Evolutionary conservation across 1,140 invertebrate genomes (phyloP), one percentile per base, ranked within the genome.

Genomic region (Zaprionus vittiger): DNA sequence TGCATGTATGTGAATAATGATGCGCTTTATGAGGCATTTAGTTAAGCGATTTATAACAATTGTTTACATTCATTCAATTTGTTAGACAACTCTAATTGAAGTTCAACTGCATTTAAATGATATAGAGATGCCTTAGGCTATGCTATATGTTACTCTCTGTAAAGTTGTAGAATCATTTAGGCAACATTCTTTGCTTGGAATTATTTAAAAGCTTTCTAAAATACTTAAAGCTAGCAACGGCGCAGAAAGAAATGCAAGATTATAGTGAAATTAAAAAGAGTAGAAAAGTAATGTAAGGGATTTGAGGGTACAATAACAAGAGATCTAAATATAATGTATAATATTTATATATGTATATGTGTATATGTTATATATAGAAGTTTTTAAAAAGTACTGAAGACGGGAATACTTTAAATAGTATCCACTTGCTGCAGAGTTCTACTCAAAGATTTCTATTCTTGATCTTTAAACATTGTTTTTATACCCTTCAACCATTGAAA

Each of bases 141-240:
- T 31, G 9, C 31, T n/a, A n/a, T 41, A 41, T 20, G 20, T 22
- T 22, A 49, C 7, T 17, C 44, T 20, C 20, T 17, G 6, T 17
- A 17, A 17, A 17, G n/a, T 47, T 7, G 7, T 11, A 47, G n/a
- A 47, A 47, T 17, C 41, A 11, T 2, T 7, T 17, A n/a, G 6
- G 0, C 41, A 44, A 44, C n/a, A 47, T 47, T 52, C 47, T 52
- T 52, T 14, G 3, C 4, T 17, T 17, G 41, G n/a, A 44, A 44
- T 44, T 44, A 31, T 41, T 26, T 4, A 2, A 15, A 22, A 68
- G 44, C 65, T 74, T 74, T 74, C 72, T 74, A 74, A 56, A 15
- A 59, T 31, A 47, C n/a, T 68, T 62, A 73, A 73, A 28, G 5
- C 12, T 38, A 37, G n/a, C 71, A 68, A 56, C 63, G 28, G 56